Evolutionary conservation across 2,888 invertebrate genomes (phyloP), one percentile per base, ranked within the genome.

Genomic region (Aplocera efformata): DNA sequence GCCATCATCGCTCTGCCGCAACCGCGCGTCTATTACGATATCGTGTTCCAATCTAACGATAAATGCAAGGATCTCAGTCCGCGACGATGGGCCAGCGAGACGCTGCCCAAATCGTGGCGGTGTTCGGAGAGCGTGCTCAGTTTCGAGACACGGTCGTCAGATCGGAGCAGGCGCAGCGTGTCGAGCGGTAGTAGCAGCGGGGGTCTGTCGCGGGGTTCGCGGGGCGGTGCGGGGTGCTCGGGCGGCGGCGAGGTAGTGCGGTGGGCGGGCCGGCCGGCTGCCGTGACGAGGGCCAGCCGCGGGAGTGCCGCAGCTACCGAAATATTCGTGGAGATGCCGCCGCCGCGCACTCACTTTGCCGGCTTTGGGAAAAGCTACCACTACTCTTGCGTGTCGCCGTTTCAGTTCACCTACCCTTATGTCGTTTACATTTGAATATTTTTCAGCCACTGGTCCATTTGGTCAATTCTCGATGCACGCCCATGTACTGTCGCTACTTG

Each of bases 331-430:
- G 78, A 79, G 61, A 74, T 86, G 79, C 85, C 84, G 76, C 79
- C 83, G 74, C 72, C 77, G 69, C 78, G 79, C 76, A 74, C 80
- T 59, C 84, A 81, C 81, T 88, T 88, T 61, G 74, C 88, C 54
- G 84, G 85, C 79, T 86, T 88, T 71, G 88, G 88, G 67, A 85
- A 86, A 57, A 86, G 84, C 67, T 88, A 88, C 76, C 88, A 88
- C 70, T 85, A 79, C 84, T 88, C 88, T 73, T 88, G 88, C 72
- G 88, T 88, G 72, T 88, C 88, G 60, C 88, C 88, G 47, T 88
- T 88, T 64, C 83, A 86, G 53, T 88, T 88, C 63, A 83, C 79
- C 7, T 88, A 86, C 56, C 88, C 88, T 4, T 78, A 88, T 56
- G 84, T 88, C 36, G 88, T 88, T 7, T 88, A 86, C 52, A 88